A percentile compares a stretch with the other conserved stretches of the same genome.
Evolutionary conservation across 1,140 invertebrate species (phyloP).

Genomic region (Aphelenchoides besseyi): DNA sequence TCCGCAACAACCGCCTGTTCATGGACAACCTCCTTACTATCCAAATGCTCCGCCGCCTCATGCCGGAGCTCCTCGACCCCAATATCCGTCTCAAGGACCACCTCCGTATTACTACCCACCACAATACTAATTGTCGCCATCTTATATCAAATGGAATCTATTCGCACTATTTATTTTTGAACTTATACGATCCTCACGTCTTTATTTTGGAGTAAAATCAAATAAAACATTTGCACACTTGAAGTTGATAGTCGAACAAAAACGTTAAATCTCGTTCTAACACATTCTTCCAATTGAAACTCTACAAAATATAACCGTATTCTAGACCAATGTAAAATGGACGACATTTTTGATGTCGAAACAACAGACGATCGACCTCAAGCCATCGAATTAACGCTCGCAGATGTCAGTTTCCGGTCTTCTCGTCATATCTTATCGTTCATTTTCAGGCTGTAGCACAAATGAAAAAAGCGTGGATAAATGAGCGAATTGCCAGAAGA

Average conservation of each 20-base stretch:
- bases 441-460: constrained; percentile 34
- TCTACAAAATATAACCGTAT: too few species aligned
- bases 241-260: neutral
- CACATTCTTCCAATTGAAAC: neutral
- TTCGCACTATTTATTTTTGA: constrained; percentile 4
- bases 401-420: neutral
- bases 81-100: neutral
- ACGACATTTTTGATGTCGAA: constrained; percentile 2
- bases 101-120: constrained; percentile 29
- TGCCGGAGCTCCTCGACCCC: constrained; percentile 17
- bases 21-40: neutral
- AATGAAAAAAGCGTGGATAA: constrained; percentile 36
- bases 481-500: constrained; percentile 34
- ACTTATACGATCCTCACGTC: neutral
- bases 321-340: neutral
- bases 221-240: neutral
- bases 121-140: constrained; percentile 21
- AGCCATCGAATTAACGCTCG: constrained; percentile 5
- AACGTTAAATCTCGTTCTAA: neutral
- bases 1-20: neutral
- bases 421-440: neutral
- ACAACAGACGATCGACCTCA: neutral
- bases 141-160: too few species aligned
- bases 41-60: constrained; percentile 24
- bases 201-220: too few species aligned